These are phyloP conservation scores for Anarrhichthys ocellatus DNA, from an alignment of 2,113 vertebrate species.

Conservation along the genomic window DNA sequence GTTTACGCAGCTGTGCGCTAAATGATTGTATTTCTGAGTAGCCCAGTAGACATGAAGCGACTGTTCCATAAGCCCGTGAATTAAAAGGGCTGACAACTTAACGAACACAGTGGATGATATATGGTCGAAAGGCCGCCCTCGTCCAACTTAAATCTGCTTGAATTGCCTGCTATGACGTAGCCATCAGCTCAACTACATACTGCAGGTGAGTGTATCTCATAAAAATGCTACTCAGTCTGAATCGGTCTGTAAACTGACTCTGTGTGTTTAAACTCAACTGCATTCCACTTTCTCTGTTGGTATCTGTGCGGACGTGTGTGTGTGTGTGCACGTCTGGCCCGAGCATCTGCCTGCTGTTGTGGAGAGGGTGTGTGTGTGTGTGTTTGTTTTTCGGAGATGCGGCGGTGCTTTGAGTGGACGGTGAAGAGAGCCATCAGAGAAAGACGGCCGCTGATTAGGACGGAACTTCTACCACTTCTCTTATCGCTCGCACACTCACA, in stretches of 20 bases:
- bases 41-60: not conserved
- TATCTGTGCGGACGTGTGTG: not conserved
- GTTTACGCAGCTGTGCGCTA: not conserved
- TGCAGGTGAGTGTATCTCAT: conserved; percentile 6
- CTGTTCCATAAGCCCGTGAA: not conserved
- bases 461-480: conserved; percentile 46
- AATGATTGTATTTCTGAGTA: not conserved
- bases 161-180: not conserved
- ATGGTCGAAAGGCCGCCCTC: not conserved
- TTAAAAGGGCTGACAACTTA: not conserved
- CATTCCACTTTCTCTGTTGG: not conserved
- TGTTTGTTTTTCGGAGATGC: conserved; percentile 73
- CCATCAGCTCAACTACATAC: not conserved
- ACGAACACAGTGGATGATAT: not conserved
- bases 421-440: conserved; percentile 55
- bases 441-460: conserved; percentile 56
- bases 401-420: conserved; percentile 35
- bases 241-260: not conserved
- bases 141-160: conserved; percentile 9
- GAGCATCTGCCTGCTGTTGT: conserved; percentile 22
- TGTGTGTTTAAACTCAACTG: conserved; percentile 18
- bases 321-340: conserved; percentile 55
- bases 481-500: conserved; percentile 42
- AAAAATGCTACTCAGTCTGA: conserved; percentile 11
- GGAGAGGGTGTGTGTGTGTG: conserved; percentile 15